Base-by-base conservation (phyloP, 2,888 invertebrate genomes). In the Phyllotreta cruciferae region DNA sequence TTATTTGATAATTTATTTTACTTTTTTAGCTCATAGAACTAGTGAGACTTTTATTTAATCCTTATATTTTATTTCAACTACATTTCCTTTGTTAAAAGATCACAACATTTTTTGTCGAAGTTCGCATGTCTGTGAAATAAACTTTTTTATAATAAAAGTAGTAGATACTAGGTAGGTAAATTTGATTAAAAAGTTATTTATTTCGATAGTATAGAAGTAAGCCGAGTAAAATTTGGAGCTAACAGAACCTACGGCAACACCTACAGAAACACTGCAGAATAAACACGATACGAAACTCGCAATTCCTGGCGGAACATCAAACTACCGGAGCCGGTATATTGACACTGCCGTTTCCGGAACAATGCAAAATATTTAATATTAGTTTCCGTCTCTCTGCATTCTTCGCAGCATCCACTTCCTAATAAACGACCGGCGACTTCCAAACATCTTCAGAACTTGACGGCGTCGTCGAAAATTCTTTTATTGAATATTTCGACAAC, bases 341-440 rank as follows among this genome's bases (percentile, higher is more conserved):
- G 53, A 53, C 53, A 53, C 9, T 53, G 13, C 39, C 14, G 39
- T 35, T 49, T 49, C 39, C 10, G 11, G 53, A 53, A 53, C 53
- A 53, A 53, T 53, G 53, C 53, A 53, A 53, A 53, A 53, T 53
- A 53, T 53, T 53, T 53, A 53, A 53, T 53, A 53, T 53, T 53
- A 53, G 53, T 53, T 53, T 53, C 53, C 53, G 53, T 24, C 38
- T 53, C 14, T 53, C n/a, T 24, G 36, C 49, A 49, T 49, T 49
- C 49, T 49, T 49, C 49, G 9, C n/a, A 34, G 34, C 49, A 1
- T 49, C 49, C 11, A 34, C 6, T 49, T 35, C 49, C 49, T 49
- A 49, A 49, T 49, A 49, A 36, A 35, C 49, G 34, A 24, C 9
- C 8, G 10, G 35, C 47, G 35, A 49, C 36, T 49, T 35, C 35